Evolutionary conservation across 2,797 vertebrate genomes (phyloP).

Genomic region (Borostomias antarcticus): DNA sequence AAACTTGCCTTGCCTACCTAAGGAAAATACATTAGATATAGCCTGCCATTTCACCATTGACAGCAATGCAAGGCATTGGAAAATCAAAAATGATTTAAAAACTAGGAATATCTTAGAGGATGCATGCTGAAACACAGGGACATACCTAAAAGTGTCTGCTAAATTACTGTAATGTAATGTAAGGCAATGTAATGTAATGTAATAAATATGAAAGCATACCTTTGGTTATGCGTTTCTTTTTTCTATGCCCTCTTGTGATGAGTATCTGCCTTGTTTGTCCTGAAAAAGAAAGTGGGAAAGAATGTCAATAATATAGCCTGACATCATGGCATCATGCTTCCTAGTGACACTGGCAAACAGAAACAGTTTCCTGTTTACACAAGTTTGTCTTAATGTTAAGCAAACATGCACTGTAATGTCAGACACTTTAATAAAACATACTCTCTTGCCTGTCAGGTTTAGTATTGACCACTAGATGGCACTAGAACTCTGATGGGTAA

Average conservation of each 20-base stretch:
- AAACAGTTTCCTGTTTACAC: background rate
- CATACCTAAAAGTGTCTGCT: no score
- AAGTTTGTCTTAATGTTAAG: background rate
- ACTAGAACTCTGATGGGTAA: slow-evolving; percentile 41
- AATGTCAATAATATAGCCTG: slow-evolving; percentile 7
- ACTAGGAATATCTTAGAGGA: no score
- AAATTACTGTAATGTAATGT: no score
- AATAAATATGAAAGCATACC: slow-evolving; percentile 4
- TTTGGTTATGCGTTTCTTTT: slow-evolving; percentile 47
- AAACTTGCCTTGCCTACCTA: no score
- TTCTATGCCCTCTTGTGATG: slow-evolving; percentile 50
- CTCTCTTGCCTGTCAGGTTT: slow-evolving; percentile 19
- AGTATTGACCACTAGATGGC: slow-evolving; percentile 70
- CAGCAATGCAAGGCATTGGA: no score
- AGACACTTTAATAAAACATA: background rate
- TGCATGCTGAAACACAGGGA: no score
- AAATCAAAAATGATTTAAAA: no score
- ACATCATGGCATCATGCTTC: slow-evolving; percentile 5
- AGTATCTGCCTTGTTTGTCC: slow-evolving; percentile 55
- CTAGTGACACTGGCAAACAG: background rate
- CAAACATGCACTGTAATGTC: background rate
- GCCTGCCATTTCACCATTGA: no score
- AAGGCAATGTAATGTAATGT: no score
- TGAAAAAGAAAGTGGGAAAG: slow-evolving; percentile 35
- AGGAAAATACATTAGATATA: background rate